Conservation (phyloP, 1,140 invertebrate genomes). For the Adoxophyes honmai region DNA sequence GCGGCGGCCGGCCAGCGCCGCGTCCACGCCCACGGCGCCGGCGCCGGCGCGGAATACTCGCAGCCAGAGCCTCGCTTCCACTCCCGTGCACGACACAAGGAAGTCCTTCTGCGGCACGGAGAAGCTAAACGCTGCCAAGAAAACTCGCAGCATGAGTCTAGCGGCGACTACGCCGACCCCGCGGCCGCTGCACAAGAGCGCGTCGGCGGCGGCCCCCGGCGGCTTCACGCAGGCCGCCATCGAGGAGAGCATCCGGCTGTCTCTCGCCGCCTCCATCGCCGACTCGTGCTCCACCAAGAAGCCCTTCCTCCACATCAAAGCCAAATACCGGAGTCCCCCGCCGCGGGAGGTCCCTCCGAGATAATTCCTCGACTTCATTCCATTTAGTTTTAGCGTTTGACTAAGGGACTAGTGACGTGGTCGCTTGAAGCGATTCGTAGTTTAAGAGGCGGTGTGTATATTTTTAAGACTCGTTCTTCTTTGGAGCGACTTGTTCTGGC, state of each 20-base stretch:
- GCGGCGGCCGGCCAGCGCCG: conserved; percentile 24
- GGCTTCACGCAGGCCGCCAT: conserved; percentile 72
- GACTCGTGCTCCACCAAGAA: conserved; percentile 58
- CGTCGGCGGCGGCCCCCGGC: conserved; percentile 34
- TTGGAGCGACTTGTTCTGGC: too few relatives aligned
- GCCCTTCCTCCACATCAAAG: conserved; percentile 83
- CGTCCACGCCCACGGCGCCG: conserved; percentile 29
- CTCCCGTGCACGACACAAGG: conserved; percentile 46
- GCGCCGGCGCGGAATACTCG: conserved; percentile 35
- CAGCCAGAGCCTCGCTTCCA: conserved; percentile 61
- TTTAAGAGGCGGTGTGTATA: not conserved
- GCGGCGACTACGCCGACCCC: conserved; percentile 37
- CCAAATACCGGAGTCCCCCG: conserved; percentile 84
- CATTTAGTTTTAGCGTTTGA: conserved; percentile 52
- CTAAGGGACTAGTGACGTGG: conserved; percentile 21
- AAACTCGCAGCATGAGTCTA: conserved; percentile 64
- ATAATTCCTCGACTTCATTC: conserved; percentile 58
- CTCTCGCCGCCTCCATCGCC: conserved; percentile 57
- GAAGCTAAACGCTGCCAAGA: conserved; percentile 38
- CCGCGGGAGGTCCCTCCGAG: conserved; percentile 74
- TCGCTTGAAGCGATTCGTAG: conserved; percentile 24
- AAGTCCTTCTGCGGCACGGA: conserved; percentile 33
- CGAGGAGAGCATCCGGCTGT: conserved; percentile 65
- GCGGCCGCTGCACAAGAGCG: conserved; percentile 46
- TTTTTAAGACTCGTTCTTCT: too few relatives aligned